Conservation (phyloP, 2,797 vertebrate species). For the Tolypeutes matacus region DNA sequence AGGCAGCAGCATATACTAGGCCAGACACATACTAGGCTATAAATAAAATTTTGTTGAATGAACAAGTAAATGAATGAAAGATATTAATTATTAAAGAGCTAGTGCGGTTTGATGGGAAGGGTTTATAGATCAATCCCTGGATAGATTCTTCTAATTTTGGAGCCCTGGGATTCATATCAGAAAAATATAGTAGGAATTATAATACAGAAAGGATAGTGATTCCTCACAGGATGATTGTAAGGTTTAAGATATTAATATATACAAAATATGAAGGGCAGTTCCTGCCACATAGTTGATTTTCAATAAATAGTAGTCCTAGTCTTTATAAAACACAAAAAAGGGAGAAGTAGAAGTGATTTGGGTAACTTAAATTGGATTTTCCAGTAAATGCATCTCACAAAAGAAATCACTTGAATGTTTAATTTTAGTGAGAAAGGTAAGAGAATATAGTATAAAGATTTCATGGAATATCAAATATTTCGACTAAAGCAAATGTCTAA, state of each 20-base stretch:
- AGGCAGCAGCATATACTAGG: background rate
- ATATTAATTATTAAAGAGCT: background rate
- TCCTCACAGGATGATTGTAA: background rate
- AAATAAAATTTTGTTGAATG: background rate
- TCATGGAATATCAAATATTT: background rate
- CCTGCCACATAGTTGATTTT: background rate
- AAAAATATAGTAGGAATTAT: background rate
- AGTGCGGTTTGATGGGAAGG: background rate
- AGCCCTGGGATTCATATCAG: background rate
- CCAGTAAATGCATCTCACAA: background rate
- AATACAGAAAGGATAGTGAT: background rate
- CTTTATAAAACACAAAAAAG: background rate
- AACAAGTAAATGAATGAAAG: background rate
- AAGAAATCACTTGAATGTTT: background rate
- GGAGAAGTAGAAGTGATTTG: background rate
- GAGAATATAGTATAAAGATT: background rate
- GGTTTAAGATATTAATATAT: background rate
- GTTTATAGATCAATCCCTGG: background rate
- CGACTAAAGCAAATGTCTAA: background rate
- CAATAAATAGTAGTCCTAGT: background rate
- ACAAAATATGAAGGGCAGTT: background rate
- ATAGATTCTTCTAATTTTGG: background rate
- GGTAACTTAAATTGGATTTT: slow-evolving; percentile 26
- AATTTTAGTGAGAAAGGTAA: slow-evolving; percentile 48
- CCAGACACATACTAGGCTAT: background rate